phyloP scores from a whole-genome alignment of 2,888 invertebrate genomes.

The Ormyrus rosae region DNA sequence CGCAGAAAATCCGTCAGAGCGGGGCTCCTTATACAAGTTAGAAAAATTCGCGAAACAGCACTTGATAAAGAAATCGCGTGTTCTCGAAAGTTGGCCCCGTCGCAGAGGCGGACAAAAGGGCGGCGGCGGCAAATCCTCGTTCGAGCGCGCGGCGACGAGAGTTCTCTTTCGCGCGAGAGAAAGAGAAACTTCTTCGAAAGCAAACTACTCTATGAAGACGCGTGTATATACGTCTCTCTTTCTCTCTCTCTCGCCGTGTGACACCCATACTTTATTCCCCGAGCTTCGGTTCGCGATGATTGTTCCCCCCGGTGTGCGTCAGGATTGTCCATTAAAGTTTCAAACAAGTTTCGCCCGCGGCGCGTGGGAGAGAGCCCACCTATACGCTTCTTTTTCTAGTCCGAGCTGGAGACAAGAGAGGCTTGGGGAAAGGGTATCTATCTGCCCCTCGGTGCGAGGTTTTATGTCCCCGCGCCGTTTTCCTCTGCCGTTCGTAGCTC shows the following conservation, averaged over 20 bases:
- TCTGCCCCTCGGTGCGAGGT: too few species aligned
- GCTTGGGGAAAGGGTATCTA: too few species aligned
- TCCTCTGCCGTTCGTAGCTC: background rate
- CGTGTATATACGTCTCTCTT: too few species aligned
- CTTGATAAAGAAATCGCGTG: slow-evolving; percentile 38
- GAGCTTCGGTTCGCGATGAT: slow-evolving; percentile 58
- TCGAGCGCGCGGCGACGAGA: too few species aligned
- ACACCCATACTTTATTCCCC: too few species aligned
- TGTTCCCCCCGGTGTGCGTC: slow-evolving; percentile 61
- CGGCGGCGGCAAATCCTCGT: background rate
- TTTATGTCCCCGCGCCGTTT: background rate
- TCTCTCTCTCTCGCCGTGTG: too few species aligned
- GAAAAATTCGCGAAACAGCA: background rate
- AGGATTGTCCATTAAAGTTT: slow-evolving; percentile 70
- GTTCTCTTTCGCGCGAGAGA: background rate
- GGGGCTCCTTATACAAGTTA: background rate
- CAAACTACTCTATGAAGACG: slow-evolving; percentile 35
- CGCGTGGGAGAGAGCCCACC: slow-evolving; percentile 16
- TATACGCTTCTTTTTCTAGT: too few species aligned
- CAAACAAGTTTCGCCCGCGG: slow-evolving; percentile 64
- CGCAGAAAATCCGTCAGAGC: too few species aligned
- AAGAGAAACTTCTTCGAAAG: slow-evolving; percentile 15
- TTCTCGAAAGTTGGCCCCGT: background rate
- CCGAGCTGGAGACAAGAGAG: too few species aligned
- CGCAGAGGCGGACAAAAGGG: background rate